These are phyloP conservation scores for Thereva nobilitata DNA, from an alignment of 2,888 invertebrate genomes.

Conservation along the genomic window DNA sequence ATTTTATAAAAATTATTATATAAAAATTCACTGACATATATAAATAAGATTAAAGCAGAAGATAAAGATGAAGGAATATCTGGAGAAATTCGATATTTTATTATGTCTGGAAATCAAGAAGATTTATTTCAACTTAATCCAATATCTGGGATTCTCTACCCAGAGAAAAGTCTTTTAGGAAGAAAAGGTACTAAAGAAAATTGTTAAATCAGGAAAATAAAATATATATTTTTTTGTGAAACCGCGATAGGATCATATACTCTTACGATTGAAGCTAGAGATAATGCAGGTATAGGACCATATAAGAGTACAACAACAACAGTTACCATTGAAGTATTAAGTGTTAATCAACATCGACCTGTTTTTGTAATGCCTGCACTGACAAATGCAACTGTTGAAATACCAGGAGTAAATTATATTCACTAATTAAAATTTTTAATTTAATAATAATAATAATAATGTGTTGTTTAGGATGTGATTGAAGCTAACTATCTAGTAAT, in stretches of 20 bases:
- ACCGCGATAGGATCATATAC: constrained; percentile 57
- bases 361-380: constrained; percentile 77
- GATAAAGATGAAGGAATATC: constrained; percentile 81
- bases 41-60: constrained; percentile 67
- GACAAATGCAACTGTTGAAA: constrained; percentile 75
- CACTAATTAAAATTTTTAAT: not conserved
- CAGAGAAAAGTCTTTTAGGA: constrained; percentile 71
- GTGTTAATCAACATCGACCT: constrained; percentile 82
- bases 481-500: constrained; percentile 76
- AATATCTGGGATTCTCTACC: constrained; percentile 79
- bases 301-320: constrained; percentile 71
- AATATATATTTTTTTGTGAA: constrained; percentile 4
- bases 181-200: constrained; percentile 54
- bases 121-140: constrained; percentile 75
- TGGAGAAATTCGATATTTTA: constrained; percentile 75
- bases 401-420: constrained; percentile 71
- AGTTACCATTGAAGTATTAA: constrained; percentile 76
- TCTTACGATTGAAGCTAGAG: constrained; percentile 75
- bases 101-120: constrained; percentile 69
- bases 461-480: constrained; percentile 67
- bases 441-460: not conserved
- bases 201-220: constrained; percentile 1
- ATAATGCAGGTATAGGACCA: constrained; percentile 70
- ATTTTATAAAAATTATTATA: not conserved
- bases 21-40: not conserved